Evolutionary conservation across 2,888 invertebrate species (phyloP).

Genomic region (Polyploca ridens): DNA sequence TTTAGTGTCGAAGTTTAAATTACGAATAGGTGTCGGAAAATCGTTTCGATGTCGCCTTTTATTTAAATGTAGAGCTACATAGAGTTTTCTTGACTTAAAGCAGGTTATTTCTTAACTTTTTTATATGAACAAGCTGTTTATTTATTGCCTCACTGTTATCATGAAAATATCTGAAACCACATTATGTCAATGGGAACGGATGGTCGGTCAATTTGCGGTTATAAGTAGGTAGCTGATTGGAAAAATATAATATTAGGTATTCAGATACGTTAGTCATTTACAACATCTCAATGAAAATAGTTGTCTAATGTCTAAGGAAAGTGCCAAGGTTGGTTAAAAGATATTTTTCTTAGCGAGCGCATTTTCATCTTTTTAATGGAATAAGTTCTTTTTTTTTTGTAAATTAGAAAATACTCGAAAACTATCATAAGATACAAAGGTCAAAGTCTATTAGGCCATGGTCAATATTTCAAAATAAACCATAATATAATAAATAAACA

Average conservation of each 20-base stretch:
- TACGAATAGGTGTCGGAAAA: no score
- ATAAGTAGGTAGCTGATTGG: not conserved
- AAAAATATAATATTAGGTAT: not conserved
- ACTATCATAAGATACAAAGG: not conserved
- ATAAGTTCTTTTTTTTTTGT: no score
- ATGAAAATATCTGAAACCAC: not conserved
- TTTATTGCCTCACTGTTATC: not conserved
- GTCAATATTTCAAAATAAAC: not conserved
- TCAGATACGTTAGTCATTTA: not conserved
- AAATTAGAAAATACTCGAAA: not conserved
- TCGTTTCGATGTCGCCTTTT: no score
- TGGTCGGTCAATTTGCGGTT: not conserved
- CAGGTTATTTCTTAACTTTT: no score
- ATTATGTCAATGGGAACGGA: not conserved
- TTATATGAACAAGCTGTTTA: not conserved
- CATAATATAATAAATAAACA: not conserved
- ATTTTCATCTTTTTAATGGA: no score
- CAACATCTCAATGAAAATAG: not conserved
- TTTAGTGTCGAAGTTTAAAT: no score
- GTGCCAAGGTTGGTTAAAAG: no score
- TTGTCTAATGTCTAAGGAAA: not conserved
- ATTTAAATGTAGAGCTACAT: no score
- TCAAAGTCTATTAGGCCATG: constrained; percentile 1
- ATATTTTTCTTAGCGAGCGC: no score
- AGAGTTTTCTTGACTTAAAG: no score